A percentile compares a stretch with the other conserved stretches of the same genome.
These are phyloP conservation scores for Bicyclus anynana DNA, from an alignment of 1,140 invertebrate genomes.

Conservation along the genomic window DNA sequence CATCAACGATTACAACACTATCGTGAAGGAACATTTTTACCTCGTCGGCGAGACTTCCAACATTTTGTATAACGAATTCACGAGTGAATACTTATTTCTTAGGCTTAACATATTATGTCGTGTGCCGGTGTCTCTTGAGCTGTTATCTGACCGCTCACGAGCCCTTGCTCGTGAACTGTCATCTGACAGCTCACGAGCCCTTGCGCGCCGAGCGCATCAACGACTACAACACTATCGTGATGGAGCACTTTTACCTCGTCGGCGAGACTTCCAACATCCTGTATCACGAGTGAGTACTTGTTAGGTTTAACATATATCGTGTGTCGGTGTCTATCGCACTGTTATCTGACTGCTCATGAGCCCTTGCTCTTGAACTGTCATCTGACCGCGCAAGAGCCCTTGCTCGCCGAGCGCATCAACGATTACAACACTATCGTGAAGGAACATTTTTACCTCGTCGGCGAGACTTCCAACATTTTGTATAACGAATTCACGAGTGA, in stretches of 20 bases:
- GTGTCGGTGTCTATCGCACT: slow-evolving; percentile 91
- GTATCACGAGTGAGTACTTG: slow-evolving; percentile 92
- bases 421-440: slow-evolving; percentile 92
- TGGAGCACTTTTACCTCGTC: slow-evolving; percentile 84
- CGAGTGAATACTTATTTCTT: slow-evolving; percentile 91
- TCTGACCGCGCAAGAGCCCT: slow-evolving; percentile 91
- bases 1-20: slow-evolving; percentile 91
- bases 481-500: slow-evolving; percentile 92
- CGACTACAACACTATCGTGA: slow-evolving; percentile 91
- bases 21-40: slow-evolving; percentile 85
- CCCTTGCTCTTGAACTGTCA: too few species aligned
- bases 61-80: slow-evolving; percentile 95
- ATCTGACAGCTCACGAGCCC: slow-evolving; percentile 92
- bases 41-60: slow-evolving; percentile 84
- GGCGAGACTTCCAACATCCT: slow-evolving; percentile 88
- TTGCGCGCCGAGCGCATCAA: slow-evolving; percentile 87
- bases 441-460: slow-evolving; percentile 83
- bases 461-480: slow-evolving; percentile 88
- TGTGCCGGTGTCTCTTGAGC: too few species aligned
- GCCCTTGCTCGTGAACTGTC: too few species aligned
- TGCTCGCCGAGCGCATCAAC: slow-evolving; percentile 86
- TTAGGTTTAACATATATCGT: too few species aligned
- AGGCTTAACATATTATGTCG: too few species aligned
- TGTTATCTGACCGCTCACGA: too few species aligned
- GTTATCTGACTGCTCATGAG: slow-evolving; percentile 93